phyloP scores from a whole-genome alignment of 2,888 invertebrate species.

The Eupsilia transversa region DNA sequence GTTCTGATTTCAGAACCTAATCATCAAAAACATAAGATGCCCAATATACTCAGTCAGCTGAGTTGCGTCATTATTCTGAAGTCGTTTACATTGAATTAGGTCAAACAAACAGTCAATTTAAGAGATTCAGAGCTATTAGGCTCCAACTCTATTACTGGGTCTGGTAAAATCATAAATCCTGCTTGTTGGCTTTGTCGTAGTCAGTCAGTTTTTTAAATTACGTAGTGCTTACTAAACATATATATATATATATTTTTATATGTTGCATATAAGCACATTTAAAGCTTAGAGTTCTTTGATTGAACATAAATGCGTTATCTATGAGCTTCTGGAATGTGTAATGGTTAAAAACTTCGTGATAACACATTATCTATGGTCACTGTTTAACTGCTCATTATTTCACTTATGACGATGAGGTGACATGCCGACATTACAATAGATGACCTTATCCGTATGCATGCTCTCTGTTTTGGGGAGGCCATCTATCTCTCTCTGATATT shows the following conservation, averaged over 20 bases:
- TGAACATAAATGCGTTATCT: slow-evolving; percentile 20
- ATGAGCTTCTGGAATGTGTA: slow-evolving; percentile 25
- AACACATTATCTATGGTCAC: slow-evolving; percentile 52
- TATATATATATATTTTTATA: too few relatives aligned
- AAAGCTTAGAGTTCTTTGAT: not conserved
- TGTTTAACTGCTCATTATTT: slow-evolving; percentile 10
- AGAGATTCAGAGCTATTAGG: not conserved
- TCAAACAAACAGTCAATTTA: not conserved
- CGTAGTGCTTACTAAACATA: too few relatives aligned
- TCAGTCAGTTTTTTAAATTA: too few relatives aligned
- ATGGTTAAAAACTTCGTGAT: slow-evolving; percentile 37
- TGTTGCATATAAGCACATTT: not conserved
- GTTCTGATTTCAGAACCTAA: not conserved
- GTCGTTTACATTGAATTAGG: not conserved
- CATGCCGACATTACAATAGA: not conserved
- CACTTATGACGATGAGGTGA: not conserved
- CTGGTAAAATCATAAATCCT: not conserved
- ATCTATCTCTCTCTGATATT: not conserved
- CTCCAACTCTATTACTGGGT: not conserved
- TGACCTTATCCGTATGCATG: slow-evolving; percentile 12
- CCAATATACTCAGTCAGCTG: too few relatives aligned
- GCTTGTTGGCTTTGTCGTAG: too few relatives aligned
- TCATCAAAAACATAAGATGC: not conserved
- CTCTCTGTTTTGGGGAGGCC: not conserved
- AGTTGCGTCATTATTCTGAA: not conserved